Base-by-base conservation (phyloP, 2,113 vertebrate species). In the Leptodactylus fuscus region DNA sequence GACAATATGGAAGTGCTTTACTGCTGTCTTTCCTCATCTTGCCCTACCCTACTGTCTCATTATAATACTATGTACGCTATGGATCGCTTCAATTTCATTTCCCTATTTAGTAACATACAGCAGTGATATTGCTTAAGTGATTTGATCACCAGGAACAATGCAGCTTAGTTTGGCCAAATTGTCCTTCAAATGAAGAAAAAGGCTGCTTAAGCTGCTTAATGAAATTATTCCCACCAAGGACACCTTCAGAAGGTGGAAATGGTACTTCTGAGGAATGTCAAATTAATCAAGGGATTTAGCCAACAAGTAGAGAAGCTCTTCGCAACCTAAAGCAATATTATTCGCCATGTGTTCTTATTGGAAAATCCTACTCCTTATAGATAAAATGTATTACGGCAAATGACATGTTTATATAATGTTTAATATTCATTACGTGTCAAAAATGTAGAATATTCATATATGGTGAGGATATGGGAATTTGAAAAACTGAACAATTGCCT, bases 161-260 rank as follows among this genome's bases (percentile, higher is more conserved):
- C 46, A 80, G 76, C 83, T 71, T 24, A 58, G 29, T 46, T 65
- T 79, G 67, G 65, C 48, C 83, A 80, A 77, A 76, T 69, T 80
- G 83, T 71, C 83, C 76, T 85, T 80, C 76, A 69, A 62, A 67
- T 27, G 65, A 70, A 27, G 49, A 55, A 77, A 76, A 76, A 69
- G 62, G 49, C 62, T 34, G 65, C 24, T 58, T 85, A 71, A 80
- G 75, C 76, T 44, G 62, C 83, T 71, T 79, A 71, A 85, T 85
- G 41, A 85, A 85, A 79, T 85, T 67, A 85, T 78, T 41, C 58
- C 60, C 44, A 85, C 75, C 83, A 80, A 85, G 83, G 75, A 85
- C 83, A 85, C 83, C 76, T 85, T 85, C 74, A 58, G 51, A 71
- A 80, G 62, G 76, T 79, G 41, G 60, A 49, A 79, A 70, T 38